phyloP scores from a whole-genome alignment of 2,113 vertebrate genomes.

The Gallinago jamesoni region DNA sequence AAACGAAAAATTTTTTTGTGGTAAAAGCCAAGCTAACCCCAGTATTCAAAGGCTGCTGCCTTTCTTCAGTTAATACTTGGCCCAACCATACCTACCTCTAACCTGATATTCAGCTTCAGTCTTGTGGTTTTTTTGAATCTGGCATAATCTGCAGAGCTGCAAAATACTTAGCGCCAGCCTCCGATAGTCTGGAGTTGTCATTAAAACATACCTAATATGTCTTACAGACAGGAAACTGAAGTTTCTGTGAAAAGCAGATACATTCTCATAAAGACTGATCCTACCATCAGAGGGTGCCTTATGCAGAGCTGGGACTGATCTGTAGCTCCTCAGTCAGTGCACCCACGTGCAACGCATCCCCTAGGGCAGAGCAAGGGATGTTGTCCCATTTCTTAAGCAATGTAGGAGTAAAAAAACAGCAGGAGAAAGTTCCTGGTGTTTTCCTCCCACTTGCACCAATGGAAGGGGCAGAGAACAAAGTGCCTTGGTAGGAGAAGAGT shows the following conservation, averaged over 20 bases:
- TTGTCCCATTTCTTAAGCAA: not conserved
- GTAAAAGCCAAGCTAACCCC: not conserved
- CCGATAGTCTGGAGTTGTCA: constrained; percentile 16
- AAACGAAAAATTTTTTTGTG: not conserved
- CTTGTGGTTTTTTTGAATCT: not conserved
- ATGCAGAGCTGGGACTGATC: not conserved
- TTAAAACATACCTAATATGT: not conserved
- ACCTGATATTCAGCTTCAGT: not conserved
- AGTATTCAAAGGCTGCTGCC: not conserved
- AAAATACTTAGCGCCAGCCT: not conserved
- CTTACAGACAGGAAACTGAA: constrained; percentile 1
- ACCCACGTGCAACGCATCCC: no score
- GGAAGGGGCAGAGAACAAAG: not conserved
- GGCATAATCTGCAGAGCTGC: not conserved
- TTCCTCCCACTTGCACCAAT: not conserved
- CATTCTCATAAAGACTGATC: not conserved
- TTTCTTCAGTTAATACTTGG: constrained; percentile 6
- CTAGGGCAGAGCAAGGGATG: not conserved
- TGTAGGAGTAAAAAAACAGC: not conserved
- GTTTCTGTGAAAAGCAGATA: not conserved
- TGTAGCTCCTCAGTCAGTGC: not conserved
- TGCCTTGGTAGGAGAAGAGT: not conserved
- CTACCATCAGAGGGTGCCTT: not conserved
- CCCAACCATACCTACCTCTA: constrained; percentile 5
- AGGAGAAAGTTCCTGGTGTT: not conserved